A percentile compares a stretch with the other conserved stretches of the same genome.
These are phyloP conservation scores for Caenorhabditis tropicalis DNA, from an alignment of 1,140 invertebrate genomes.

Conservation along the genomic window DNA sequence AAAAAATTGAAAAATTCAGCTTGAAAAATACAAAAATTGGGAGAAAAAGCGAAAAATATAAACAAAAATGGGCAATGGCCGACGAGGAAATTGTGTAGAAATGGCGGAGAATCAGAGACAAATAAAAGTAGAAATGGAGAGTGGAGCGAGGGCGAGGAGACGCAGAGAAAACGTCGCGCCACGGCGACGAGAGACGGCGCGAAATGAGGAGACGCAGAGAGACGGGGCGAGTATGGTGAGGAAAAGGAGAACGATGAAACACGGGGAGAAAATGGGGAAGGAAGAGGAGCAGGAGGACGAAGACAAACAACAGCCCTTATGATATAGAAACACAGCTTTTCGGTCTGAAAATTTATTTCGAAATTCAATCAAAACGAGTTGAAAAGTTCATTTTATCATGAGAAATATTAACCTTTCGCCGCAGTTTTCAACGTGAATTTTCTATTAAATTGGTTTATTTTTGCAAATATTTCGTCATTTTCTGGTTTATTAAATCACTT, in stretches of 20 bases:
- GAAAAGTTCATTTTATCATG: too few relatives aligned
- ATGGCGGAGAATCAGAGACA: constrained; percentile 15
- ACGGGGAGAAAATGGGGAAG: background rate
- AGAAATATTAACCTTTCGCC: too few relatives aligned
- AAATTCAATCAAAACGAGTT: too few relatives aligned
- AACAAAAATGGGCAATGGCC: background rate
- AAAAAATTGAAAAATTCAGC: background rate
- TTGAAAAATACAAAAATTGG: background rate
- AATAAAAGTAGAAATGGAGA: constrained; percentile 12
- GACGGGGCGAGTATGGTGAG: background rate
- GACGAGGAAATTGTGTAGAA: constrained; percentile 15
- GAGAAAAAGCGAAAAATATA: background rate
- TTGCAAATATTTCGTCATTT: too few relatives aligned
- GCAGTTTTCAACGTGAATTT: too few relatives aligned
- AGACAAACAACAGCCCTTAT: background rate
- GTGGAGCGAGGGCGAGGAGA: background rate
- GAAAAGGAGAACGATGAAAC: too few relatives aligned
- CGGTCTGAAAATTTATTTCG: too few relatives aligned
- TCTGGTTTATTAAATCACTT: too few relatives aligned
- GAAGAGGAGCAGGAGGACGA: background rate
- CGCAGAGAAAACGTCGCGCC: background rate
- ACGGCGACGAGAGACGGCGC: background rate
- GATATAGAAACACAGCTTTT: too few relatives aligned
- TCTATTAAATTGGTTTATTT: too few relatives aligned
- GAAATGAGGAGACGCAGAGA: background rate